A percentile compares a stretch with the other conserved stretches of the same genome.
Evolutionary conservation across 2,888 invertebrate species (phyloP).

Genomic region (Micropterix aruncella): DNA sequence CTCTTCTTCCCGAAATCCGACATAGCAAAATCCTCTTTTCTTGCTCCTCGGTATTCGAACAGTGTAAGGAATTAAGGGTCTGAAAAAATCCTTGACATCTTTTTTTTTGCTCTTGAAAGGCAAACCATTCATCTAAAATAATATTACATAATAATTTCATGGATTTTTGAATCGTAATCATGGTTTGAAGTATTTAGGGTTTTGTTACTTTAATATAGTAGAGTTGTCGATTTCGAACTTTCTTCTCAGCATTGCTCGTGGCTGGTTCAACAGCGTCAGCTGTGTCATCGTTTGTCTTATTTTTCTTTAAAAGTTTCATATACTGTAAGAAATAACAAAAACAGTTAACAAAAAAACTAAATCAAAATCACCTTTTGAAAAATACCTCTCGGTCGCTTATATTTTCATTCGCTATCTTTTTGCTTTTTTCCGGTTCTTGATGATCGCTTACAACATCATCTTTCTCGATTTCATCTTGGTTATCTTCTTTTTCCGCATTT

Average conservation of each 20-base stretch:
- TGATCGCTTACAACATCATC: slow-evolving; percentile 15
- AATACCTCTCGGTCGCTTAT: slow-evolving; percentile 71
- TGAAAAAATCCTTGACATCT: slow-evolving; percentile 73
- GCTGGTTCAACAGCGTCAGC: slow-evolving; percentile 16
- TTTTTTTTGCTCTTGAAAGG: slow-evolving; percentile 70
- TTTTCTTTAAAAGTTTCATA: slow-evolving; percentile 53
- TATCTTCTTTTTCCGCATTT: slow-evolving; percentile 14
- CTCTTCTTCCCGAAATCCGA: slow-evolving; percentile 76
- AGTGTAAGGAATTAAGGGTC: slow-evolving; percentile 63
- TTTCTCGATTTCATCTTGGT: slow-evolving; percentile 15
- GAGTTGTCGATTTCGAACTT: slow-evolving; percentile 29
- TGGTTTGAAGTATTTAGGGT: too few species aligned
- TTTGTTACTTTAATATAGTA: slow-evolving; percentile 29
- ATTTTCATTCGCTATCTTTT: slow-evolving; percentile 52
- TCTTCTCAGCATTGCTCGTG: slow-evolving; percentile 22
- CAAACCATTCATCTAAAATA: slow-evolving; percentile 63
- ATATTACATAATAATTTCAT: too few species aligned
- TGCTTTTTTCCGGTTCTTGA: slow-evolving; percentile 16
- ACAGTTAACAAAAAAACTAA: neutral
- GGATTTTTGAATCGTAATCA: too few species aligned
- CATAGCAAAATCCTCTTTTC: slow-evolving; percentile 75
- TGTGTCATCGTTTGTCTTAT: slow-evolving; percentile 15
- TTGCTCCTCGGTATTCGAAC: slow-evolving; percentile 57
- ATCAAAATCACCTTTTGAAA: too few species aligned
- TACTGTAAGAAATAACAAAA: slow-evolving; percentile 36